phyloP scores from a whole-genome alignment of 2,797 vertebrate genomes.

The Melopsittacus undulatus region DNA sequence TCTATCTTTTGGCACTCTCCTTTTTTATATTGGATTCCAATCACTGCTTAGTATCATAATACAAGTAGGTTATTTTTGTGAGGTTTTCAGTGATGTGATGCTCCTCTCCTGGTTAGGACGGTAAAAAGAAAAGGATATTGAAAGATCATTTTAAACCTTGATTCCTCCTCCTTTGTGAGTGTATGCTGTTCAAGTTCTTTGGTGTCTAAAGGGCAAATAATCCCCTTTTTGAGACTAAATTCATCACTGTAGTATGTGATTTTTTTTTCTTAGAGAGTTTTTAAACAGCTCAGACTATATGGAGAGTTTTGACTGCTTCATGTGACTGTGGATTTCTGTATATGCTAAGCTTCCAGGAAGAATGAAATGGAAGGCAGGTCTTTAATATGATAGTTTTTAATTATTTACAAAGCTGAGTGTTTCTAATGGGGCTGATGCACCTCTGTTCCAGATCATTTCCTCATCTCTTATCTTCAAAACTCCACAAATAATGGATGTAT shows the following conservation, averaged over 20 bases:
- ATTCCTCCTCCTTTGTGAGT: not conserved
- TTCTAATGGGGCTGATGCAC: conserved; percentile 69
- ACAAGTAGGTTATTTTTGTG: not conserved
- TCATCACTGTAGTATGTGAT: not conserved
- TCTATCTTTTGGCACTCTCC: not conserved
- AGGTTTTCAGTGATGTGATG: not conserved
- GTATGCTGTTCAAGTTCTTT: not conserved
- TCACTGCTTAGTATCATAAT: not conserved
- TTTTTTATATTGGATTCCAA: not conserved
- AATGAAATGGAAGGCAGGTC: conserved; percentile 12
- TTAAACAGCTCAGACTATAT: not conserved
- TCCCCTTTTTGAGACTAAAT: not conserved
- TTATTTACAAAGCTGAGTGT: conserved; percentile 77
- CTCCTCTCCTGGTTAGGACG: not conserved
- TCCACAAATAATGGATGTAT: not conserved
- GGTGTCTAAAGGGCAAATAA: not conserved
- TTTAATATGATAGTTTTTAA: conserved; percentile 68
- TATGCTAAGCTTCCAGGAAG: conserved; percentile 55
- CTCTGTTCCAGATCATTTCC: conserved; percentile 57
- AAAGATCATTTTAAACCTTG: not conserved
- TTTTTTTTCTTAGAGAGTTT: not conserved
- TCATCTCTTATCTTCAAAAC: not conserved
- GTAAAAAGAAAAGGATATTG: not conserved
- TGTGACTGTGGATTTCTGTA: not conserved
- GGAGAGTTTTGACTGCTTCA: not conserved